Percentiles rank a stretch among this genome's conserved stretches.
phyloP scores from a whole-genome alignment of 2,113 vertebrate species.

The Orycteropus afer region DNA sequence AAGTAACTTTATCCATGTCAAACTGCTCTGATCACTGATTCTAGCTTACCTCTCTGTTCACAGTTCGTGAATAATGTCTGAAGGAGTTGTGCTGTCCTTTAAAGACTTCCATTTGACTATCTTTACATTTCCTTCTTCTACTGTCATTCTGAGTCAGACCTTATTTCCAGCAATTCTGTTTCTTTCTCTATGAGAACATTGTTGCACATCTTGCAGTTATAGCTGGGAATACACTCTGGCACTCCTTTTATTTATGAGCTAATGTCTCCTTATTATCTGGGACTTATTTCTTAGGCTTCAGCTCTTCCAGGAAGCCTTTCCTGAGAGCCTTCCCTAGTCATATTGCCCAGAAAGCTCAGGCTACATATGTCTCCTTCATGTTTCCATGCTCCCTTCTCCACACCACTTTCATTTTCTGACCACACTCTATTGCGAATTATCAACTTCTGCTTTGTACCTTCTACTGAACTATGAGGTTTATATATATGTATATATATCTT shows the following conservation, averaged over 20 bases:
- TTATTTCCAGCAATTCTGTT: neutral
- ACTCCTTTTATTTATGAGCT: neutral
- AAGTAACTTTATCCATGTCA: too few species aligned
- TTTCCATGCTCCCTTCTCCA: too few species aligned
- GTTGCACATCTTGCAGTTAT: neutral
- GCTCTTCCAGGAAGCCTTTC: neutral
- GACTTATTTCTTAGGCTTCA: neutral
- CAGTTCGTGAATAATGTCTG: neutral
- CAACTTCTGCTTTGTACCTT: too few species aligned
- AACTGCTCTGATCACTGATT: too few species aligned
- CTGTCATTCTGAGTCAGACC: neutral
- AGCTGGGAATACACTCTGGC: too few species aligned
- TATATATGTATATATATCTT: neutral
- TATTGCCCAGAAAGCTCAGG: neutral
- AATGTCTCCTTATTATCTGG: neutral
- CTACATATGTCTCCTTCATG: neutral
- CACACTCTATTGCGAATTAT: rapidly evolving
- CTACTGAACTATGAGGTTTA: too few species aligned
- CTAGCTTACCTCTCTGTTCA: neutral
- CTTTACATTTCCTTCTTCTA: neutral
- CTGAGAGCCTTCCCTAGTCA: neutral
- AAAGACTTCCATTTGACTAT: too few species aligned
- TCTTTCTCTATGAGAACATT: too few species aligned
- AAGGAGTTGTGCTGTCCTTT: too few species aligned
- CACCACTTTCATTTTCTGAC: too few species aligned